phyloP scores from a whole-genome alignment of 2,888 invertebrate species.

The Lymantria monacha region DNA sequence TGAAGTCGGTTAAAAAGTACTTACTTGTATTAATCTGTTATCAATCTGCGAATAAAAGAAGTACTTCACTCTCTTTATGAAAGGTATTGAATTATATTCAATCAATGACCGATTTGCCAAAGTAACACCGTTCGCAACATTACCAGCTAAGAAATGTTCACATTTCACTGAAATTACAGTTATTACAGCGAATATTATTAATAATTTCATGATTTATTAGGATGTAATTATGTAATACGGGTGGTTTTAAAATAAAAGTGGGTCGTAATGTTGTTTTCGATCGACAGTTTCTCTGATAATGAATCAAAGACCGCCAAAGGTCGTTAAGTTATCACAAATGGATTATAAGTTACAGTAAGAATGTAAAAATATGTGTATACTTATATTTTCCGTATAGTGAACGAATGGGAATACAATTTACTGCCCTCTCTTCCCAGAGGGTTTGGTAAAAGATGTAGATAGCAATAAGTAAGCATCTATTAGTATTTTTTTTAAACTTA shows the following conservation, averaged over 20 bases:
- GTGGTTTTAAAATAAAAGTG: neutral
- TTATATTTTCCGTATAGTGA: neutral
- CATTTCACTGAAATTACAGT: constrained; percentile 9
- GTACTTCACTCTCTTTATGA: constrained; percentile 63
- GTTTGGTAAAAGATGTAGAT: too few relatives aligned
- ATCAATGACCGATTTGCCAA: constrained; percentile 35
- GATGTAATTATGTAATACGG: neutral
- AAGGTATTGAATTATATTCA: constrained; percentile 58
- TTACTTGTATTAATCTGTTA: constrained; percentile 48
- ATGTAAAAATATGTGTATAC: neutral
- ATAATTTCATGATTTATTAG: neutral
- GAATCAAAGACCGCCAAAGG: neutral
- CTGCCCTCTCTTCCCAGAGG: too few relatives aligned
- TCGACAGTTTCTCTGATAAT: neutral
- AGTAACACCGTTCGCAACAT: constrained; percentile 22
- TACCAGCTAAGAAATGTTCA: constrained; percentile 25
- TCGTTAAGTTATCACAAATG: neutral
- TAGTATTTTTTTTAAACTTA: too few relatives aligned
- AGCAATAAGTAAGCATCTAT: too few relatives aligned
- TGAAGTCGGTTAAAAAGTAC: too few relatives aligned
- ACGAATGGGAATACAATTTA: too few relatives aligned
- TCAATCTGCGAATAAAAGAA: constrained; percentile 48
- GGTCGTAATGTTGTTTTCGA: neutral
- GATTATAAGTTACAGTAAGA: neutral
- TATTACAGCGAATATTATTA: neutral